Conservation (phyloP, 1,140 invertebrate species). For the Drosophila nikananu region DNA sequence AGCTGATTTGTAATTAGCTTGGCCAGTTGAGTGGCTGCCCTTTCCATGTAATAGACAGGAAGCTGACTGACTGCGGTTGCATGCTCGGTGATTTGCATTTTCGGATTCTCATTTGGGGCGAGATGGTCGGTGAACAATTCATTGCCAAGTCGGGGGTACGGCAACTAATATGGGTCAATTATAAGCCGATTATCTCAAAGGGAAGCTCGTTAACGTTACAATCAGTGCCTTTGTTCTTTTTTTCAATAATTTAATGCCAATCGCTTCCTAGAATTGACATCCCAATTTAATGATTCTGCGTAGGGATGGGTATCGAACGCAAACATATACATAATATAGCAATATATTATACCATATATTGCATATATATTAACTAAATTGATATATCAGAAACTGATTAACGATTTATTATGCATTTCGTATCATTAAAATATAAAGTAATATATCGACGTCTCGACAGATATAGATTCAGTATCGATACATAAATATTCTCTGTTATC, state of each 20-base stretch:
- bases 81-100: conserved; percentile 29
- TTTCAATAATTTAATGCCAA: neutral
- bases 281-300: neutral
- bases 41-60: conserved; percentile 50
- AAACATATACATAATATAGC: too few species aligned
- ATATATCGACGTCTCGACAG: too few species aligned
- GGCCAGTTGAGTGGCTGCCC: conserved; percentile 27
- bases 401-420: neutral
- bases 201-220: neutral
- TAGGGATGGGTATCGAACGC: neutral
- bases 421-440: neutral
- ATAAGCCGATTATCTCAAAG: conserved; percentile 1
- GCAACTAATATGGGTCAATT: conserved; percentile 28
- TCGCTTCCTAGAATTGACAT: neutral
- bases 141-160: conserved; percentile 2
- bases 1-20: conserved; percentile 56
- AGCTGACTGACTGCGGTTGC: conserved; percentile 36
- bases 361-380: too few species aligned
- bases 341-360: neutral
- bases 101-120: conserved; percentile 16
- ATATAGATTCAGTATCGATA: neutral
- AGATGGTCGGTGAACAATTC: conserved; percentile 42
- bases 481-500: neutral
- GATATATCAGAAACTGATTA: neutral
- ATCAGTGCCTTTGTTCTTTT: neutral